A percentile compares a stretch with the other conserved stretches of the same genome.
Conservation (phyloP, 2,888 invertebrate genomes). For the Ormia ochracea region DNA sequence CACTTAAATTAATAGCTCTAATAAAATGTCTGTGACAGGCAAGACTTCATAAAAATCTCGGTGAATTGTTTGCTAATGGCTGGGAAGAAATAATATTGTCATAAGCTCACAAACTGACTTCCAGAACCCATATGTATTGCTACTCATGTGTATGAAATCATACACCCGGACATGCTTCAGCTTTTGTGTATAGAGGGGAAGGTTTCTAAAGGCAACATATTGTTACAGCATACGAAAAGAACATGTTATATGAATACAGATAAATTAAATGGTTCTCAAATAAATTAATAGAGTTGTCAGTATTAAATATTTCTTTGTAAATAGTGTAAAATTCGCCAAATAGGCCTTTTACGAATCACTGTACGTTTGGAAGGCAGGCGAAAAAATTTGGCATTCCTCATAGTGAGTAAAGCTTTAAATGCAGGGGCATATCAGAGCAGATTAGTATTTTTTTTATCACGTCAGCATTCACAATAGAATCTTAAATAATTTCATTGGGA, state of each 20-base stretch:
- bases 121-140: neutral
- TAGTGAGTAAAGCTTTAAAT: too few relatives aligned
- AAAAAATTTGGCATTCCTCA: too few relatives aligned
- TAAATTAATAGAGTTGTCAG: slow-evolving; percentile 28
- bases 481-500: too few relatives aligned
- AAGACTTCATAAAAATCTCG: slow-evolving; percentile 66
- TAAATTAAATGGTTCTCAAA: slow-evolving; percentile 1
- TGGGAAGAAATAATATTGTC: slow-evolving; percentile 12
- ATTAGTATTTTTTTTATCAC: too few relatives aligned
- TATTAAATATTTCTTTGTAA: slow-evolving; percentile 24
- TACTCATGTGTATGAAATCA: too few relatives aligned
- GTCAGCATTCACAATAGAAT: too few relatives aligned
- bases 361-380: too few relatives aligned
- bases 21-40: slow-evolving; percentile 71
- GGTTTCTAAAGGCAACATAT: slow-evolving; percentile 44
- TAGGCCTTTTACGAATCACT: neutral
- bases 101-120: neutral
- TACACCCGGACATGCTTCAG: too few relatives aligned
- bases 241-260: slow-evolving; percentile 44
- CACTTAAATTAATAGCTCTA: slow-evolving; percentile 76
- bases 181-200: neutral
- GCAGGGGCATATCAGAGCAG: too few relatives aligned
- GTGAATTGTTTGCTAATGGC: slow-evolving; percentile 60
- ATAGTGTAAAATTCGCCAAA: neutral
- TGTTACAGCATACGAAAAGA: slow-evolving; percentile 44